Base-by-base conservation (phyloP, 2,797 vertebrate species). In the Adelosebastes latens region DNA sequence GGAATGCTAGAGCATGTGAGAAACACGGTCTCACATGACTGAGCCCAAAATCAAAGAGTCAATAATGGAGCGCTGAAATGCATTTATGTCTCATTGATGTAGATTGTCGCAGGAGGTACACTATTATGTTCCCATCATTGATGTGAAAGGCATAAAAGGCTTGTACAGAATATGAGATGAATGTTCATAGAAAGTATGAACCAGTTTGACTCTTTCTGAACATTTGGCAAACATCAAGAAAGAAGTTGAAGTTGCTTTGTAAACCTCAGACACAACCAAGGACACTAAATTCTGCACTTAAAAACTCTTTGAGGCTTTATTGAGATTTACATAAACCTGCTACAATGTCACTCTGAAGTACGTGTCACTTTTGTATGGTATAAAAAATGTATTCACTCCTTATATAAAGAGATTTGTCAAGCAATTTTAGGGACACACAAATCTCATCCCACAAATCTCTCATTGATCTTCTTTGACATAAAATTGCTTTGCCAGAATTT, bases 1-100 rank as follows among this genome's bases (percentile, higher is more conserved):
- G 27, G 58, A 79, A 36, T n/a, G 32, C 29, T 65, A 25, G 8
- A 60, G 11, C 52, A 39, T 65, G 34, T 65, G 34, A 67, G 36
- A 24, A 34, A 25, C 63, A 29, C 2, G 5, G 46, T n/a, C 59
- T 70, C 80, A 67, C 60, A 58, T 72, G 79, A 72, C 65, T 53
- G 77, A 68, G 36, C 32, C 46, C 42, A 34, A 66, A 81, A 84
- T 85, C 80, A 83, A 59, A 76, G 56, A 80, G 60, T 60, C 85
- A 82, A 80, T 88, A 83, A 74, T 49, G 65, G 53, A 69, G 60
- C 34, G 0, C 16, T 42, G 72, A 72, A 61, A 80, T 67, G 63
- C 31, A 55, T 90, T 80, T 68, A 78, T 55, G 71, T 60, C 72
- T 67, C 84, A 86, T 42, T 77, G 72, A 88, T 89, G 77, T 64